Evolutionary conservation across 2,113 vertebrate genomes (phyloP).

Genomic region (Rhinolophus ferrumequinum): DNA sequence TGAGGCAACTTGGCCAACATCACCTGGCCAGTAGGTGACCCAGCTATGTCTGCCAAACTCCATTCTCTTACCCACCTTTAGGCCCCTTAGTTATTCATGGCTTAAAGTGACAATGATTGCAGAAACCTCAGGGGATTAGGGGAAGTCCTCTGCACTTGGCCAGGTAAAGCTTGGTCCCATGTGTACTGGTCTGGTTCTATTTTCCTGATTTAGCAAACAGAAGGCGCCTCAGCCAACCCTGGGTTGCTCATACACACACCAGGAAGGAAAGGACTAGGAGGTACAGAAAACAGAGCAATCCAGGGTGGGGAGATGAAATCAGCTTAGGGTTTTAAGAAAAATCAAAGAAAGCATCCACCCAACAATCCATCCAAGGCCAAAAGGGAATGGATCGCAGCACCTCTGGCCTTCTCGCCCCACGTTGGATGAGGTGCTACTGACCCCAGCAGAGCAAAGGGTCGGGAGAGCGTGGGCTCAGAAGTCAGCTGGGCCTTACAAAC

Average conservation of each 20-base stretch:
- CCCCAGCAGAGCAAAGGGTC: neutral
- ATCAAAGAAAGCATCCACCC: neutral
- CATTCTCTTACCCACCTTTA: neutral
- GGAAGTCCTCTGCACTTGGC: neutral
- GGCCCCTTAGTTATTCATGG: no score
- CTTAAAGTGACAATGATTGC: neutral
- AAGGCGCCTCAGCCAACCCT: fast-evolving
- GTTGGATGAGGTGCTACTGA: fast-evolving
- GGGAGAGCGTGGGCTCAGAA: neutral
- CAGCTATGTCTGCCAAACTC: neutral
- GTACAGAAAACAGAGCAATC: no score
- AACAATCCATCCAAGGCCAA: neutral
- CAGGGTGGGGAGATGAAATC: neutral
- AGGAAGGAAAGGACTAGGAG: neutral
- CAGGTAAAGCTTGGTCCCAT: neutral
- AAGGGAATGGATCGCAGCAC: fast-evolving
- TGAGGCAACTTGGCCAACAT: neutral
- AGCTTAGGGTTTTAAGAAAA: neutral
- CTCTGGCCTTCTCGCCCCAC: no score
- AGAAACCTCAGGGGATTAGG: neutral
- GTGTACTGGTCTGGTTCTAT: neutral
- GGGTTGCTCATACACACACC: fast-evolving
- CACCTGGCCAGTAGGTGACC: neutral
- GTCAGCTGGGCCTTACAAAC: neutral
- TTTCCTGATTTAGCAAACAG: neutral